A percentile compares a stretch with the other conserved stretches of the same genome.
Conservation (phyloP, 37 sponge, comb jelly and placozoan species). For the Mnemiopsis leidyi region DNA sequence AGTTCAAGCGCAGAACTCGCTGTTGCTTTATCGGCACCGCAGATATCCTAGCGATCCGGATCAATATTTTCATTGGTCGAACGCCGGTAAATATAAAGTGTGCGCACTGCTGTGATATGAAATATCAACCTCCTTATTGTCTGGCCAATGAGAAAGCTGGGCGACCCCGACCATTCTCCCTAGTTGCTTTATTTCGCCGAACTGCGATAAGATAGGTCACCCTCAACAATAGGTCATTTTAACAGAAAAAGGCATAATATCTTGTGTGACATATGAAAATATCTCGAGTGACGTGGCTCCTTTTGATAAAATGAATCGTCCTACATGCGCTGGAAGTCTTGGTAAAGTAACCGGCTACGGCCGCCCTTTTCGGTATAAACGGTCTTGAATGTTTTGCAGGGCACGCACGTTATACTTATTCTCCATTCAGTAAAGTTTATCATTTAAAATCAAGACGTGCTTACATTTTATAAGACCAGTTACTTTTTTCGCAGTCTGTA, state of each 20-base stretch:
- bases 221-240: background rate
- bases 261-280: background rate
- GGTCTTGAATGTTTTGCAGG: background rate
- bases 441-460: background rate
- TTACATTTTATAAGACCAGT: too few species aligned
- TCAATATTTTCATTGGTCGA: background rate
- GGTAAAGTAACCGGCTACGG: background rate
- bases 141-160: background rate
- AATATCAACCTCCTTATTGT: background rate
- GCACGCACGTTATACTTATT: background rate
- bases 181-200: background rate
- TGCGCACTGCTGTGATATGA: background rate
- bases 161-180: background rate
- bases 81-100: background rate
- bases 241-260: background rate
- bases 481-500: too few species aligned
- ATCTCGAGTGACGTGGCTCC: background rate
- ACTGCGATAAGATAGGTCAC: background rate
- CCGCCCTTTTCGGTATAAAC: background rate
- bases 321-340: background rate
- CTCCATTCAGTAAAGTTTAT: background rate
- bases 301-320: background rate
- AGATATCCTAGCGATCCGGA: too few species aligned
- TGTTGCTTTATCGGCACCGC: too few species aligned
- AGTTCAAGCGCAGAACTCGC: too few species aligned